These are phyloP conservation scores for Gryllus bimaculatus DNA, from an alignment of 1,140 invertebrate species.

Conservation along the genomic window DNA sequence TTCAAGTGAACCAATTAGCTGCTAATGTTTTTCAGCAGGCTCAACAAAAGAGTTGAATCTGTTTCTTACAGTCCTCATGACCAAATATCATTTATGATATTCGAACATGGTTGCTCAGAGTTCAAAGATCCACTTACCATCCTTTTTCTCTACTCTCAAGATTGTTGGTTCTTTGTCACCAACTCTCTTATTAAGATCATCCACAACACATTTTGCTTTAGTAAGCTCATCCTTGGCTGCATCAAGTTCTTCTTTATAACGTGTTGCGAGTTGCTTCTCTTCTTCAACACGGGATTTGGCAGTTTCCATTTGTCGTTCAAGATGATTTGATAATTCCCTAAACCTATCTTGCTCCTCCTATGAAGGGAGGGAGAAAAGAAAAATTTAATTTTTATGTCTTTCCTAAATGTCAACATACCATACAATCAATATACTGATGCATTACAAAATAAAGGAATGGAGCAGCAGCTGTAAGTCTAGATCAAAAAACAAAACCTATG, in stretches of 20 bases:
- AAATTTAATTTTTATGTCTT: not conserved
- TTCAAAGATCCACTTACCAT: not conserved
- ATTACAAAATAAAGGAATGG: too few species aligned
- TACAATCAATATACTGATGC: not conserved
- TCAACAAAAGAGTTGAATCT: too few species aligned
- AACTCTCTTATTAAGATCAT: slow-evolving; percentile 4
- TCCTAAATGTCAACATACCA: not conserved
- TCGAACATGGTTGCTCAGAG: too few species aligned
- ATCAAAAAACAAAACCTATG: too few species aligned
- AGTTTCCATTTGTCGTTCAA: slow-evolving; percentile 53
- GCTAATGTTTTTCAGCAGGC: too few species aligned
- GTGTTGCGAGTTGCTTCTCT: slow-evolving; percentile 47
- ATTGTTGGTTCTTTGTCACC: not conserved
- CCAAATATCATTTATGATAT: too few species aligned
- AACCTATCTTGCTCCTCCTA: slow-evolving; percentile 64
- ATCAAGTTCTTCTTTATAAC: slow-evolving; percentile 11
- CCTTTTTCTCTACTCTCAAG: not conserved
- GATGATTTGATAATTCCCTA: slow-evolving; percentile 50
- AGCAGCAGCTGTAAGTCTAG: not conserved
- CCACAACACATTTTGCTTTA: slow-evolving; percentile 2
- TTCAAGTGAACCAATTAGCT: too few species aligned
- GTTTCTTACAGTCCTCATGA: too few species aligned
- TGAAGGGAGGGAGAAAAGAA: not conserved
- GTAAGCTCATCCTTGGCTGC: slow-evolving; percentile 6
- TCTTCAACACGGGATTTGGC: slow-evolving; percentile 55